These are phyloP conservation scores for Gari tellinella DNA, from an alignment of 2,888 invertebrate genomes.

Conservation along the genomic window DNA sequence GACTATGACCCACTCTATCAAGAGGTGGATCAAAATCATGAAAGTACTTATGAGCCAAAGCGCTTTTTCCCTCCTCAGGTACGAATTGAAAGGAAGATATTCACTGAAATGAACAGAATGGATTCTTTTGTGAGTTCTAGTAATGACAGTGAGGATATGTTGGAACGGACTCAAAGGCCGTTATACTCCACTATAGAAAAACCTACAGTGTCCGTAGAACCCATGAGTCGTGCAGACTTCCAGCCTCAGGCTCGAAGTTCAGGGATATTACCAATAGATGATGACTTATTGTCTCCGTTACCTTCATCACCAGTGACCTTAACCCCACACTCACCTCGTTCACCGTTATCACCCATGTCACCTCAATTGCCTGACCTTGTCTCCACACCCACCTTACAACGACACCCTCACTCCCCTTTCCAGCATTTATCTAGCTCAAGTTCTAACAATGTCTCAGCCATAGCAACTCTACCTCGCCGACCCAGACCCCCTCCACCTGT, in stretches of 20 bases:
- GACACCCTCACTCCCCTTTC: constrained; percentile 21
- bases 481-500: constrained; percentile 47
- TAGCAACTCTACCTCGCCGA: constrained; percentile 78
- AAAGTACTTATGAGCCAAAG: constrained; percentile 79
- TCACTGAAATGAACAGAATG: constrained; percentile 67
- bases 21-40: constrained; percentile 80
- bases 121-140: constrained; percentile 80
- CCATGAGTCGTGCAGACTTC: constrained; percentile 51
- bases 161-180: constrained; percentile 44
- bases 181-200: constrained; percentile 41
- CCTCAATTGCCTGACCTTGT: constrained; percentile 69
- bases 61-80: constrained; percentile 76
- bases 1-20: constrained; percentile 76
- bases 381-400: constrained; percentile 70
- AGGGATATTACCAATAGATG: constrained; percentile 30
- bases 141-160: constrained; percentile 76
- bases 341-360: constrained; percentile 62
- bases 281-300: constrained; percentile 37
- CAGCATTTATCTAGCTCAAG: constrained; percentile 39
- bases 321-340: constrained; percentile 82
- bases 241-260: constrained; percentile 45
- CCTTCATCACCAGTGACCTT: constrained; percentile 79
- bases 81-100: constrained; percentile 81
- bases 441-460: constrained; percentile 72
- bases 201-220: constrained; percentile 55